Conservation (phyloP, 2,888 invertebrate species). For the Scrobipalpa atriplicella region DNA sequence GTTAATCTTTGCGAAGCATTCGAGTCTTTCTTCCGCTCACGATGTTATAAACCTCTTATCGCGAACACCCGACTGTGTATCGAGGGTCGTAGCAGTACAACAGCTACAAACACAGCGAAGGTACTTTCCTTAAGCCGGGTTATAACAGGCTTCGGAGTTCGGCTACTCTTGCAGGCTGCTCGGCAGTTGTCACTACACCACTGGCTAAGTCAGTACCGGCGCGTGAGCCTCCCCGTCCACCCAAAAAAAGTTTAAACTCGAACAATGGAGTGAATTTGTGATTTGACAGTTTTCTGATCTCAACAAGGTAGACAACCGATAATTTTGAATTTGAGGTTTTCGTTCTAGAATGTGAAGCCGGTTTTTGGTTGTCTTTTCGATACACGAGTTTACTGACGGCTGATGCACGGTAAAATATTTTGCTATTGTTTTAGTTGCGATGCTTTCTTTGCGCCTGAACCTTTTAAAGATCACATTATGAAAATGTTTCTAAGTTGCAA, state of each 20-base stretch:
- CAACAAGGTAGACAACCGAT: constrained; percentile 49
- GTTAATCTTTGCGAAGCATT: constrained; percentile 52
- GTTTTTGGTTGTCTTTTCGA: constrained; percentile 50
- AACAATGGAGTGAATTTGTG: constrained; percentile 67
- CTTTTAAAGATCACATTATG: background rate
- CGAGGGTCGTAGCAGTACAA: constrained; percentile 34
- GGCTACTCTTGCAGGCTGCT: constrained; percentile 45
- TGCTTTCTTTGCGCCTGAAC: background rate
- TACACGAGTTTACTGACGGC: constrained; percentile 50
- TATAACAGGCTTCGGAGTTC: constrained; percentile 57
- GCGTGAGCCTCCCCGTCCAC: constrained; percentile 31
- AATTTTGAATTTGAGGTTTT: constrained; percentile 31
- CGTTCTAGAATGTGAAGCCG: constrained; percentile 46
- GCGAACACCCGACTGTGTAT: constrained; percentile 41
- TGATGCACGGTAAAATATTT: constrained; percentile 45
- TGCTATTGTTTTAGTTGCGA: constrained; percentile 39
- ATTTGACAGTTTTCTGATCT: constrained; percentile 60
- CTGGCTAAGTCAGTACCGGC: constrained; percentile 46
- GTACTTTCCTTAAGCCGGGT: constrained; percentile 52
- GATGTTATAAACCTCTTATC: constrained; percentile 59
- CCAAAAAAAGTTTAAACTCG: constrained; percentile 39
- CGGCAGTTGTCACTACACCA: constrained; percentile 60
- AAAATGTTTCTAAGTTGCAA: background rate
- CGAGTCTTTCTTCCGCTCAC: constrained; percentile 61
- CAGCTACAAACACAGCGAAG: constrained; percentile 34